Base-by-base conservation (phyloP, 2,888 invertebrate genomes). In the Agrochola macilenta region DNA sequence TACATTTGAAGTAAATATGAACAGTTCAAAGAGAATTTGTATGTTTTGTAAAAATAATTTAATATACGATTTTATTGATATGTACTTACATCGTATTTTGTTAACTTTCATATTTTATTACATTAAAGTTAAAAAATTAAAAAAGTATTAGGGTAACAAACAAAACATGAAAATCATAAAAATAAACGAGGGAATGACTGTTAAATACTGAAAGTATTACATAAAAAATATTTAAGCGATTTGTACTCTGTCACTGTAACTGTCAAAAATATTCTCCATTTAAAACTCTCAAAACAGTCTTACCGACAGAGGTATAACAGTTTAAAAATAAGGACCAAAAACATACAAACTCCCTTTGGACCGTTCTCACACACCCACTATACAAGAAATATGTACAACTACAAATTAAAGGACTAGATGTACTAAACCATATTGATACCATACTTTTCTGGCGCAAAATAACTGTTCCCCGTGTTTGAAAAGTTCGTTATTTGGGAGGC, bases 351-450 rank as follows among this genome's bases (percentile, higher is more conserved):
- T 81, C 81, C 65, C 75, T 78, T 70, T 66, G 82, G 78, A 76
- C 65, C 79, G 81, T 81, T 80, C 81, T 77, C 72, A 81, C 79
- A 78, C 86, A 89, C 86, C 79, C 83, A 83, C 86, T 89, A 87
- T 87, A 92, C 88, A 91, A 88, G 87, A 88, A 87, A 88, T 89
- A 90, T 90, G 88, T 91, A 93, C 89, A 89, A 89, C 83, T 88
- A 88, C 80, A 82, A 85, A 89, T 75, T 72, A 84, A 91, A 89
- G 88, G 94, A 95, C 95, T 95, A 95, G 95, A 94, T 86, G 83
- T 91, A 95, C 95, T 97, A 97, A 90, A 97, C 97, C 97, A 97
- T 97, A 92, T 97, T 97, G 69, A 97, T 97, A 76, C 97, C 97
- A 87, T 97, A 97, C 79, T 97, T 97, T 83, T 97, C 97, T 7